Base-by-base conservation (phyloP, 2,113 vertebrate genomes). In the Procavia capensis region DNA sequence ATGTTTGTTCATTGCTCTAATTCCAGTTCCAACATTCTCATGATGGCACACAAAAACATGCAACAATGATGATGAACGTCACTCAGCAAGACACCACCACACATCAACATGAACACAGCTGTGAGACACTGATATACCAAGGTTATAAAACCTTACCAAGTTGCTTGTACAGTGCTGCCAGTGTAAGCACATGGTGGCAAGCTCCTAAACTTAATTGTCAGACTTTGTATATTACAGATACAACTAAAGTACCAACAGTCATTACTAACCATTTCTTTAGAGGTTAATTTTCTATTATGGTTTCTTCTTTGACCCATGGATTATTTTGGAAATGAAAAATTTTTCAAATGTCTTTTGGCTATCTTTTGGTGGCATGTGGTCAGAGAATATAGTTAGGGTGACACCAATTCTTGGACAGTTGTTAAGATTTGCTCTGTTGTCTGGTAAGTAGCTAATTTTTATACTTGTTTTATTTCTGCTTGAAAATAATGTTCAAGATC, bases 321-420 rank as follows among this genome's bases (percentile, higher is more conserved):
- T 80, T 94, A 89, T 61, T 95, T 86, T 14, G n/a, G 34, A 88
- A 88, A 93, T 79, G 74, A 68, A 47, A 96, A 41, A 45, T 39
- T 66, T 90, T 89, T 64, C 31, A 64, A 80, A 90, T 78, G 43
- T 9, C 19, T 34, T 39, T 47, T 22, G 66, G 22, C 54, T 68
- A 25, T 36, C 27, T 93, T 94, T 94, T 75, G 66, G 5, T 34
- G 70, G 45, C 47, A 84, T 6, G 7, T 86, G 64, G 11, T 84
- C 27, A 54, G 64, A 85, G 47, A 89, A 75, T 64, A 3, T 54
- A 78, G 63, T 41, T 41, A 57, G 83, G 6, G 6, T 90, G 57
- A 34, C 64, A 93, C 0, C 1, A 66, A 1, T 86, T 93, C 45
- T 74, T 63, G 80, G 43, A 68, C 43, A 90, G 22, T 87, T 91